Conservation (phyloP, 1,140 invertebrate species). For the Laodelphax striatellus region DNA sequence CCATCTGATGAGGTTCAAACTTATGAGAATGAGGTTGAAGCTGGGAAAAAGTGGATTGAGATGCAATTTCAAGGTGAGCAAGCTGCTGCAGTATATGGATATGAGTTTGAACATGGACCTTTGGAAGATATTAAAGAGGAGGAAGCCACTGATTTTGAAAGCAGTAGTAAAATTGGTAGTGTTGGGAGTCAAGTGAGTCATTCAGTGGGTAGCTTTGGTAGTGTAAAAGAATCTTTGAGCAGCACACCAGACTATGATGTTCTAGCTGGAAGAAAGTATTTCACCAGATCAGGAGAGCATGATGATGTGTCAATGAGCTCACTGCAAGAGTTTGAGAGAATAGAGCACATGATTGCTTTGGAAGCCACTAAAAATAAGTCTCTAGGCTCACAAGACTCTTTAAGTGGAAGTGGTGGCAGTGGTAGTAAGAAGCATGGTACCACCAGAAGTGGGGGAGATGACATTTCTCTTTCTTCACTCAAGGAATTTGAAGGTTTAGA, state of each 20-base stretch:
- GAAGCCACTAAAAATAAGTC: conserved; percentile 46
- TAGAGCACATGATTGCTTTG: conserved; percentile 66
- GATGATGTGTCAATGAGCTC: conserved; percentile 86
- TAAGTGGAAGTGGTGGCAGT: conserved; percentile 49
- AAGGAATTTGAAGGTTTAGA: conserved; percentile 92
- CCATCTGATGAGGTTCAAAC: conserved; percentile 31
- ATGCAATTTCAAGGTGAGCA: conserved; percentile 65
- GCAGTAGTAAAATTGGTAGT: conserved; percentile 62
- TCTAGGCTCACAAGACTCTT: conserved; percentile 59
- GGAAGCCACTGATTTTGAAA: conserved; percentile 72
- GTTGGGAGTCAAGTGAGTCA: conserved; percentile 63
- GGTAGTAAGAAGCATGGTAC: conserved; percentile 43
- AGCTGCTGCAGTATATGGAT: conserved; percentile 51
- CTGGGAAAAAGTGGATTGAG: conserved; percentile 77
- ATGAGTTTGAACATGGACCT: conserved; percentile 59
- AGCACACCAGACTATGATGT: conserved; percentile 79
- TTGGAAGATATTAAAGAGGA: conserved; percentile 86
- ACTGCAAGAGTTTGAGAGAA: conserved; percentile 84
- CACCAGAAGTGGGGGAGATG: conserved; percentile 71
- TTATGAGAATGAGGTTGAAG: conserved; percentile 47
- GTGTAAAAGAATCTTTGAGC: conserved; percentile 60
- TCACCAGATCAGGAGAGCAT: conserved; percentile 66
- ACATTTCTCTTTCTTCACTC: conserved; percentile 80
- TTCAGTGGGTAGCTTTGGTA: conserved; percentile 62
- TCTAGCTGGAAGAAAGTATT: conserved; percentile 62